Evolutionary conservation across 2,113 vertebrate genomes (phyloP).

Genomic region (Himantopus leucocephalus): DNA sequence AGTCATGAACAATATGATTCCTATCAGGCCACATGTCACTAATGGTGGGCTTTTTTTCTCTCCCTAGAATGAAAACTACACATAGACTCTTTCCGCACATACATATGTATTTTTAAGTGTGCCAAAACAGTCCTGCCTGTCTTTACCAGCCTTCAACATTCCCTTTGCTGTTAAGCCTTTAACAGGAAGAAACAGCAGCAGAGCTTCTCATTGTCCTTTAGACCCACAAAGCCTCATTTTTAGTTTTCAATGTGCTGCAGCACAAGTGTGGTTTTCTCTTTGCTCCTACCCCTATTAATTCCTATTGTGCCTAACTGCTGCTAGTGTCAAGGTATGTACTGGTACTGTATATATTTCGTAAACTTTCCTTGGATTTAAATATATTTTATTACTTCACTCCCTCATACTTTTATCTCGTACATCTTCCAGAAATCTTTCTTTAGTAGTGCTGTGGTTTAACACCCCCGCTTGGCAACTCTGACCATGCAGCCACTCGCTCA

Average conservation of each 20-base stretch:
- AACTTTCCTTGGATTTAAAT: neutral
- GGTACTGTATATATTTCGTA: neutral
- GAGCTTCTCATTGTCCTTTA: neutral
- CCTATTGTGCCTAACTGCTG: neutral
- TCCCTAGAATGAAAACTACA: neutral
- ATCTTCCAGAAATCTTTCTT: neutral
- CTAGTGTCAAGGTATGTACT: neutral
- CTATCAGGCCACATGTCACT: neutral
- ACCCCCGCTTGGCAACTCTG: neutral
- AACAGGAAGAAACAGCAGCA: neutral
- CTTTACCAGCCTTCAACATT: neutral
- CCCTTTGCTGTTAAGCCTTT: neutral
- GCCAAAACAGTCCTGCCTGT: neutral
- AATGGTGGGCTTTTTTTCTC: neutral
- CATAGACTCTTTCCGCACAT: neutral
- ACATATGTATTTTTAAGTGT: neutral
- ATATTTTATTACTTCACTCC: neutral
- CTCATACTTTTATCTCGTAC: fast-evolving
- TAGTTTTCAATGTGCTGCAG: neutral
- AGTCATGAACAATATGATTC: neutral
- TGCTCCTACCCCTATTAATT: neutral
- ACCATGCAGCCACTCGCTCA: neutral
- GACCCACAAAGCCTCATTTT: neutral
- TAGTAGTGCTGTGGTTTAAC: neutral
- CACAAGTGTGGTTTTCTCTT: neutral